Percentiles rank a stretch among this genome's conserved stretches.
These are phyloP conservation scores for Tiaroga cobitis DNA, from an alignment of 2,797 vertebrate species.

Conservation along the genomic window DNA sequence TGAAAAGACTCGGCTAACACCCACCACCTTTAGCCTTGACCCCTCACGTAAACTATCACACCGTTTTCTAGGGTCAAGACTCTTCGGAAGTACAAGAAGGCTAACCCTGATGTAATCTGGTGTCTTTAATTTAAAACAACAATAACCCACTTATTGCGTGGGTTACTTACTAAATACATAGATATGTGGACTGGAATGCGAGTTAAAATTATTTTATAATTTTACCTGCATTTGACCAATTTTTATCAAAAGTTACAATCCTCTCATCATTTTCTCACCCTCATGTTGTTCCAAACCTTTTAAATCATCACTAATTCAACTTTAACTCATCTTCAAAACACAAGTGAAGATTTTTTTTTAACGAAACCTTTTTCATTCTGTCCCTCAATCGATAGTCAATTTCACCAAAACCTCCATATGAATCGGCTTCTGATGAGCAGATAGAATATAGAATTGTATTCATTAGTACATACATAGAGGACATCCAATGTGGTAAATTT, in stretches of 20 bases:
- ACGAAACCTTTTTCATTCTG: not conserved
- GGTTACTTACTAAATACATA: not conserved
- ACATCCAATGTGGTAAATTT: not conserved
- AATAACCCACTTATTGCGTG: not conserved
- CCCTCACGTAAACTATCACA: conserved; percentile 25
- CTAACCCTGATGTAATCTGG: conserved; percentile 20
- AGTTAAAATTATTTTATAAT: not conserved
- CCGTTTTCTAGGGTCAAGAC: conserved; percentile 30
- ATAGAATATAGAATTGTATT: not conserved
- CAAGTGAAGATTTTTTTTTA: not conserved
- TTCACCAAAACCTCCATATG: not conserved
- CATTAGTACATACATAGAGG: not conserved
- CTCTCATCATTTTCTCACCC: not conserved
- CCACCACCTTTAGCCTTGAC: conserved; percentile 43
- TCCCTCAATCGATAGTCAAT: not conserved
- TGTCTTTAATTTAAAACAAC: conserved; percentile 8
- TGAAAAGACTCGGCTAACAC: conserved; percentile 56
- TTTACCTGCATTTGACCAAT: not conserved
- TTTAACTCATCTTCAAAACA: not conserved
- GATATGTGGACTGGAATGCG: not conserved
- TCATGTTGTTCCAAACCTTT: not conserved
- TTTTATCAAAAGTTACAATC: not conserved
- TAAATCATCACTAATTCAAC: not conserved
- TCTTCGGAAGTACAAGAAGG: conserved; percentile 18
- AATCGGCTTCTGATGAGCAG: not conserved